These are phyloP conservation scores for Brachylomia viminalis DNA, from an alignment of 2,888 invertebrate species.

Conservation along the genomic window DNA sequence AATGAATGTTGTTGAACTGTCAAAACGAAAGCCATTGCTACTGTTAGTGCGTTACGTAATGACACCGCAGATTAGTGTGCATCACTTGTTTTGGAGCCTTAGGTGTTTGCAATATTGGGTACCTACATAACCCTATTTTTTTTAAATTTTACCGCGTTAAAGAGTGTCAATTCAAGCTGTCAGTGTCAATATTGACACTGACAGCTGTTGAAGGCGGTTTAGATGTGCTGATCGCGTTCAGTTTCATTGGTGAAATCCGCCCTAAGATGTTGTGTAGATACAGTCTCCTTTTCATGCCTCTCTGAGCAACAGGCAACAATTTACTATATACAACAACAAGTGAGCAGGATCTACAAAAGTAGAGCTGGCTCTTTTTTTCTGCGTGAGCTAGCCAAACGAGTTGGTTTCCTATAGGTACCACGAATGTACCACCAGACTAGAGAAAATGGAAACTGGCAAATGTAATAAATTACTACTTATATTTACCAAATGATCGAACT, in stretches of 20 bases:
- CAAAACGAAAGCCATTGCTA: too few species aligned
- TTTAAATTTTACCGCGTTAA: too few species aligned
- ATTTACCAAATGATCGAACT: conserved; percentile 1
- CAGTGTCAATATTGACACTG: too few species aligned
- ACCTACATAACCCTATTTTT: not conserved
- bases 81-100: not conserved
- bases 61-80: not conserved
- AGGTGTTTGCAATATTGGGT: not conserved
- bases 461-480: conserved; percentile 30
- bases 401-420: conserved; percentile 26
- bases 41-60: too few species aligned
- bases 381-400: conserved; percentile 41
- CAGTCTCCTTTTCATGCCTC: not conserved
- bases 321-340: too few species aligned
- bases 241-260: too few species aligned
- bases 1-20: too few species aligned
- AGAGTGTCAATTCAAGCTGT: too few species aligned
- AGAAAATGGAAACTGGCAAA: conserved; percentile 38
- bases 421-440: conserved; percentile 18
- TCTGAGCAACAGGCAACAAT: not conserved
- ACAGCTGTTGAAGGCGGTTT: too few species aligned
- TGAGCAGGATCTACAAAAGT: conserved; percentile 11
- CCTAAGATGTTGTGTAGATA: not conserved
- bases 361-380: conserved; percentile 45
- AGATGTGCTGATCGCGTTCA: too few species aligned